Evolutionary conservation across 2,113 vertebrate genomes (phyloP).

Genomic region (Pelvicachromis taeniatus): DNA sequence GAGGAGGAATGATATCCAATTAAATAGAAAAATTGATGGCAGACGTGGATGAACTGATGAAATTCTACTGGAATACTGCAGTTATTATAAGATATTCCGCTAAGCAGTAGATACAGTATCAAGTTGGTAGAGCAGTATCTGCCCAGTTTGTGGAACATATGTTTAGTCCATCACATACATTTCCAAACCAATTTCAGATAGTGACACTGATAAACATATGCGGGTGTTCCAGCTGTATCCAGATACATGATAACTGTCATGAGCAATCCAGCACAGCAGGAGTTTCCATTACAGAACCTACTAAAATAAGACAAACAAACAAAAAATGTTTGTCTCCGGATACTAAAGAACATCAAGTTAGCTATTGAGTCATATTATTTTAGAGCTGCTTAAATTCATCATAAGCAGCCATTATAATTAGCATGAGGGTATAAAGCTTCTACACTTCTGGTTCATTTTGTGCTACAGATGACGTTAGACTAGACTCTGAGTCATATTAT

Average conservation of each 20-base stretch:
- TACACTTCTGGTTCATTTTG: neutral
- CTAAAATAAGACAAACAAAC: neutral
- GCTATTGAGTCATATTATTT: neutral
- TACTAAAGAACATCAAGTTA: neutral
- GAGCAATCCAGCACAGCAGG: neutral
- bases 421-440: neutral
- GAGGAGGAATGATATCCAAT: slow-evolving; percentile 29
- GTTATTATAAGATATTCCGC: slow-evolving; percentile 2
- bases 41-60: slow-evolving; percentile 37
- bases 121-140: neutral
- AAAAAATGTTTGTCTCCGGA: neutral
- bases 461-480: neutral
- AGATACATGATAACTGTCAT: neutral
- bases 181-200: slow-evolving; percentile 38
- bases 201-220: slow-evolving; percentile 20
- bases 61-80: slow-evolving; percentile 38
- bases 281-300: neutral
- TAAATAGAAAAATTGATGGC: slow-evolving; percentile 3
- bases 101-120: neutral
- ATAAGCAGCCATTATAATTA: neutral
- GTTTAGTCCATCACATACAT: slow-evolving; percentile 21
- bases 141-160: slow-evolving; percentile 13
- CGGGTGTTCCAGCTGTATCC: neutral
- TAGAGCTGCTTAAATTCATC: neutral
- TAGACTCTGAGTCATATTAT: neutral